A percentile compares a stretch with the other conserved stretches of the same genome.
phyloP scores from a whole-genome alignment of 2,888 invertebrate genomes.

The Silvanus unidentatus region DNA sequence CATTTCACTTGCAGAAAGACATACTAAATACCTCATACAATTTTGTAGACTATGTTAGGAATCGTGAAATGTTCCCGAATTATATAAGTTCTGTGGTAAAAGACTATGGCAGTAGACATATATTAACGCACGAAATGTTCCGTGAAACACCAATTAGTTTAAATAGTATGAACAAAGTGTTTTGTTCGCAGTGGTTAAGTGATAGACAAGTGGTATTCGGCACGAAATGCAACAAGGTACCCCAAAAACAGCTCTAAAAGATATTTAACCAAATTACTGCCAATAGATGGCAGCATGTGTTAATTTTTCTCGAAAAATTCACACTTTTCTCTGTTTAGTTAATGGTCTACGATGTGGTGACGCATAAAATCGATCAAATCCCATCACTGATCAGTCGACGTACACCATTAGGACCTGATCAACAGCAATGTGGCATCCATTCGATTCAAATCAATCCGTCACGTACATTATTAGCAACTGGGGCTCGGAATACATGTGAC shows the following conservation, averaged over 20 bases:
- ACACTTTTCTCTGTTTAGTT: conserved; percentile 50
- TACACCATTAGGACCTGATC: conserved; percentile 48
- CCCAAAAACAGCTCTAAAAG: not conserved
- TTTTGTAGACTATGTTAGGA: conserved; percentile 78
- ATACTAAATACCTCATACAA: conserved; percentile 75
- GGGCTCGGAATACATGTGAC: conserved; percentile 87
- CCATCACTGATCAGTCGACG: conserved; percentile 72
- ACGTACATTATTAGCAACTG: conserved; percentile 81
- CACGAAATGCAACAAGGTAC: conserved; percentile 93
- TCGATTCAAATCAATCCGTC: conserved; percentile 93
- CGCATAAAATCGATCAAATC: conserved; percentile 80
- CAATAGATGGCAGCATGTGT: no score
- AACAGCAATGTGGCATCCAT: conserved; percentile 84
- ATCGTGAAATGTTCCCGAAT: conserved; percentile 66
- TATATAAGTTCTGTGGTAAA: conserved; percentile 67
- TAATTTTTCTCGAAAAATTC: not conserved
- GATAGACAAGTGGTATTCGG: conserved; percentile 93
- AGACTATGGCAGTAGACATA: conserved; percentile 80
- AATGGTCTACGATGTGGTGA: conserved; percentile 87
- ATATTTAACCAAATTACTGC: no score
- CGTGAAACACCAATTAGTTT: conserved; percentile 77
- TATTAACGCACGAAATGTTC: conserved; percentile 84
- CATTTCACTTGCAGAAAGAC: conserved; percentile 61
- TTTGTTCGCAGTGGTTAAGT: conserved; percentile 94
- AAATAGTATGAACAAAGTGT: conserved; percentile 86